Evolutionary conservation across 2,888 invertebrate species (phyloP).

Genomic region (Mesorhabditis spiculigera): DNA sequence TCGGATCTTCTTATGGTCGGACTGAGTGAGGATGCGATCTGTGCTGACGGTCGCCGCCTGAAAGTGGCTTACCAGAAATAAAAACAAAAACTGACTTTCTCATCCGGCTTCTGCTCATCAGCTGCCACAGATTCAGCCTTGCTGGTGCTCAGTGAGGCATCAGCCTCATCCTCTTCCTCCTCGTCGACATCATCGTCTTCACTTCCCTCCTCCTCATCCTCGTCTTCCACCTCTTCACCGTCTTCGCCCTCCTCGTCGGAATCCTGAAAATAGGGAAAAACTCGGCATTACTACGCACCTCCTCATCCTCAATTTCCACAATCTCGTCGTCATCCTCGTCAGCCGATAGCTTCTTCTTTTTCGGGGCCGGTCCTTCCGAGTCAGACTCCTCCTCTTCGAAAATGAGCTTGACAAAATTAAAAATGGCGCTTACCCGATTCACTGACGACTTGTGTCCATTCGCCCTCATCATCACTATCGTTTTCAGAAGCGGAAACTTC

Average conservation of each 20-base stretch:
- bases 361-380: neutral
- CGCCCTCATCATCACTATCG: neutral
- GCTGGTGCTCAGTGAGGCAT: neutral
- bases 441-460: neutral
- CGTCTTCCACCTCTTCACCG: constrained; percentile 44
- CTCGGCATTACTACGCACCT: neutral
- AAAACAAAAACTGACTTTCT: constrained; percentile 6
- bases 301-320: neutral
- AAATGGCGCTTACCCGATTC: neutral
- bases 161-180: constrained; percentile 66
- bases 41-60: constrained; percentile 29
- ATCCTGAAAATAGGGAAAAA: neutral
- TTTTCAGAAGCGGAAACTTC: neutral
- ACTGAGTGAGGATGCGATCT: constrained; percentile 34
- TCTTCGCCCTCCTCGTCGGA: constrained; percentile 24
- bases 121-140: neutral
- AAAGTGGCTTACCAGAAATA: neutral
- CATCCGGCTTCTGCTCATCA: constrained; percentile 12
- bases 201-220: constrained; percentile 73
- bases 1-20: constrained; percentile 50
- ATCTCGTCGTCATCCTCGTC: neutral
- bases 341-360: neutral
- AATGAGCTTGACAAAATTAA: neutral
- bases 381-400: neutral
- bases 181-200: constrained; percentile 82